A percentile compares a stretch with the other conserved stretches of the same genome.
Conservation (phyloP, 2,113 vertebrate genomes). For the human region GRCh38 chr5:151841501-151842000, state of each 20-base stretch:
- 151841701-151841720: not conserved
- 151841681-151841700: not conserved
- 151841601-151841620: not conserved
- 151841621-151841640: not conserved
- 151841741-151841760: not conserved
- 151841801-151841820: no score
- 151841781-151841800: no score
- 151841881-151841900: no score
- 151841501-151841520: not conserved
- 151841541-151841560: not conserved
- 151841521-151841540: not conserved
- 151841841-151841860: no score
- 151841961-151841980: no score
- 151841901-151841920: no score
- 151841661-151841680: not conserved
- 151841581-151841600: not conserved
- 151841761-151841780: not conserved
- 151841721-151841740: not conserved
- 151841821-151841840: no score
- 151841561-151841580: not conserved
- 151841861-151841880: no score
- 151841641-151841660: not conserved
- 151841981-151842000: no score
- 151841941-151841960: no score
- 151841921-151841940: no score